Evolutionary conservation across 2,888 invertebrate species (phyloP), one percentile per base, ranked within the genome.

Genomic region (Hydrotaea diabolus): DNA sequence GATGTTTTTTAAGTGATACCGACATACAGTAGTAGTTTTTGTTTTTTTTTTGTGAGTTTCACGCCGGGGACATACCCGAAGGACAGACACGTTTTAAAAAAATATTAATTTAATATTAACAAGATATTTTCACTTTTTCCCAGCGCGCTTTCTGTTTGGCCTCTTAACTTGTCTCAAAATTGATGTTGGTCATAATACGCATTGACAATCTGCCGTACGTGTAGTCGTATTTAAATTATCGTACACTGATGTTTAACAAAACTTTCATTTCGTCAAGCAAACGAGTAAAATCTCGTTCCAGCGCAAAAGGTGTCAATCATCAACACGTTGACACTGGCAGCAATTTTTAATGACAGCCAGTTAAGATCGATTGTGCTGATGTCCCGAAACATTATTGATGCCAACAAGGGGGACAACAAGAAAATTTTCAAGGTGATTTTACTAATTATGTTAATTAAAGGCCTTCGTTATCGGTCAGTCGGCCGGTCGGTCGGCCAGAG

Each of bases 41-140:
- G 3, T 8, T 39, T 8, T 39, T 36, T 55, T 73, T 71, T 26
- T 64, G 19, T 72, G 26, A 8, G 3, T 36, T 36, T 39, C 13
- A 13, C 39, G 77, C 19, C 19, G 23, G 49, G 62, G 39, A 43
- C 62, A 36, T 17, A 36, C 59, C 55, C 57, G 39, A 26, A 81
- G 78, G 64, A 15, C 57, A 62, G 78, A 26, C 64, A 15, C n/a
- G 13, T 74, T 46, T 74, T 46, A 71, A 72, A 26, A n/a, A 69
- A 69, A 69, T 80, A 74, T 49, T 80, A 80, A 77, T 80, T 77
- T 80, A 1, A 59, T 71, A 80, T 79, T 49, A 82, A 77, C 85
- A 85, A 82, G 85, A 77, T 85, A 80, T 79, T 85, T 85, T 85
- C 85, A 85, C 82, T 85, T 82, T 85, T 85, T 73, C 15, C 23